Evolutionary conservation across 2,113 vertebrate species (phyloP).

Genomic region (Ochotona princeps): DNA sequence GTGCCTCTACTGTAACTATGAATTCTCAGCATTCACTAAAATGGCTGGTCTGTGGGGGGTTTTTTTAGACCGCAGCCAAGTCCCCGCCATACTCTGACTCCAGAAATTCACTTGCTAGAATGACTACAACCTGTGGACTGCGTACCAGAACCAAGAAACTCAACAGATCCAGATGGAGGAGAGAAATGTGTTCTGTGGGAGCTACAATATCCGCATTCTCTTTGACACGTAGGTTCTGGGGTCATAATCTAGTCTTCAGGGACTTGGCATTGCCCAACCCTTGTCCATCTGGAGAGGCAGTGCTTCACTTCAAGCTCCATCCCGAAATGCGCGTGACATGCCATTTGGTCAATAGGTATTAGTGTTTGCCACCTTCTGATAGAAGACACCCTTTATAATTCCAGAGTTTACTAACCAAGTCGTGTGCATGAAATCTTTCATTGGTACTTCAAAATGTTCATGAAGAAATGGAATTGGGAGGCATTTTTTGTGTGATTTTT

Average conservation of each 20-base stretch:
- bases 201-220: conserved; percentile 87
- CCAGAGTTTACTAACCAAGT: background rate
- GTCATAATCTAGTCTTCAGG: background rate
- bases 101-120: conserved; percentile 38
- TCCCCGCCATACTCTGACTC: background rate
- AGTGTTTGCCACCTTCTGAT: background rate
- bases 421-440: background rate
- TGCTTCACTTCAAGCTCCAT: background rate
- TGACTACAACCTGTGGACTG: conserved; percentile 78
- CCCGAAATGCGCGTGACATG: background rate
- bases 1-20: background rate
- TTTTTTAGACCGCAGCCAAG: background rate
- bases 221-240: conserved; percentile 85
- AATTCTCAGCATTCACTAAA: background rate
- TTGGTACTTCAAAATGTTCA: background rate
- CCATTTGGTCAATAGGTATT: background rate
- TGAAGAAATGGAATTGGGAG: too few species aligned
- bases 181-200: conserved; percentile 93
- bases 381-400: background rate
- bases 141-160: conserved; percentile 86
- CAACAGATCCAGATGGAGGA: conserved; percentile 89
- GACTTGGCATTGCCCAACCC: background rate
- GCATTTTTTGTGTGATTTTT: too few species aligned
- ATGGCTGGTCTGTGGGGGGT: too few species aligned
- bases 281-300: background rate